Evolutionary conservation across 2,113 vertebrate species (phyloP).

Genomic region (Typhlomys cinereus): DNA sequence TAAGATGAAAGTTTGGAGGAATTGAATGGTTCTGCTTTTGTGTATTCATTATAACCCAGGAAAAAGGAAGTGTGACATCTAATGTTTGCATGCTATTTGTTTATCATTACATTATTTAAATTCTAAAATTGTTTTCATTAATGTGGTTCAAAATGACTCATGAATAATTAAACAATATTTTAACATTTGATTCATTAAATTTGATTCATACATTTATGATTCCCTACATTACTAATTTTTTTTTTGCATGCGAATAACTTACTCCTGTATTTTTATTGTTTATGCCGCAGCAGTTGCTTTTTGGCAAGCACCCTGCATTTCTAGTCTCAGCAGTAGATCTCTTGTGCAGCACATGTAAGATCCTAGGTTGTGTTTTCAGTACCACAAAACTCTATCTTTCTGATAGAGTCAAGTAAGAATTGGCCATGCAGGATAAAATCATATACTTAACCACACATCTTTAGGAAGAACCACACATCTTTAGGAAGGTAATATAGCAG

Average conservation of each 20-base stretch:
- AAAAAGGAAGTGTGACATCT: not conserved
- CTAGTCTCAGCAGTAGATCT: not conserved
- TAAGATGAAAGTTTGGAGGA: constrained; percentile 17
- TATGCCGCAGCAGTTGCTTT: constrained; percentile 2
- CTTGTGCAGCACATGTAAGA: not conserved
- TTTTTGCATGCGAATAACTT: constrained; percentile 40
- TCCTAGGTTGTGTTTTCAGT: not conserved
- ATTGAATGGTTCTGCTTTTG: constrained; percentile 25
- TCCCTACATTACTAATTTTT: constrained; percentile 44
- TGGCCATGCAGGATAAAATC: not conserved
- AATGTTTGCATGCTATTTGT: constrained; percentile 46
- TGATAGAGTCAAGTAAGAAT: constrained; percentile 20
- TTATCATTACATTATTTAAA: constrained; percentile 49
- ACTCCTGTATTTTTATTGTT: constrained; percentile 48
- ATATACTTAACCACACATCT: not conserved
- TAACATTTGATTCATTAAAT: not conserved
- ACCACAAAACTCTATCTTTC: not conserved
- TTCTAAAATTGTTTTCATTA: constrained; percentile 39
- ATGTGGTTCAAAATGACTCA: constrained; percentile 45
- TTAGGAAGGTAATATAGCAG: not conserved
- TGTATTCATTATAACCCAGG: not conserved
- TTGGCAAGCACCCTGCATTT: constrained; percentile 18
- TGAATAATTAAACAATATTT: constrained; percentile 54
- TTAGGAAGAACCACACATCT: too few species aligned
- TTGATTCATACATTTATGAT: not conserved